phyloP scores from a whole-genome alignment of 2,113 vertebrate species.

The Corvus moneduloides region DNA sequence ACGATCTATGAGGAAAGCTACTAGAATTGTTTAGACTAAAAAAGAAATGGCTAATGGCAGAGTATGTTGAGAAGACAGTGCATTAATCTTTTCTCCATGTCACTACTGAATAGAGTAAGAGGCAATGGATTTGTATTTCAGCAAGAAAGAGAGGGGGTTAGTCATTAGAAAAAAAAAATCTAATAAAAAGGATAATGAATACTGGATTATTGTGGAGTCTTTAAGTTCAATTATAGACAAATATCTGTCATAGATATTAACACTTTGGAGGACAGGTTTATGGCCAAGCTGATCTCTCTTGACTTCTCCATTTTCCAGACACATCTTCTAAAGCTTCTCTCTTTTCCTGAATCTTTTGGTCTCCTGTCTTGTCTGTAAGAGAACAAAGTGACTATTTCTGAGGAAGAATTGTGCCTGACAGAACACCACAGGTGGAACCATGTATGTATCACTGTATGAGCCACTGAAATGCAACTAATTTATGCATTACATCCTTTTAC shows the following conservation, averaged over 20 bases:
- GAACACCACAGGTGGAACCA: neutral
- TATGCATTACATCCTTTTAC: neutral
- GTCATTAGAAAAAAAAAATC: neutral
- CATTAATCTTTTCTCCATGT: neutral
- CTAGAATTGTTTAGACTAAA: neutral
- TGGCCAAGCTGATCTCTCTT: neutral
- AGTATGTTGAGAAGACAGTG: neutral
- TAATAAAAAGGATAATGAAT: neutral
- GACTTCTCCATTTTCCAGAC: neutral
- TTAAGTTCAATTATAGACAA: neutral
- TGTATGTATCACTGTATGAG: neutral
- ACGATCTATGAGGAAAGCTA: neutral
- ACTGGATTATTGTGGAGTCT: neutral
- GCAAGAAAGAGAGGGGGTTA: neutral
- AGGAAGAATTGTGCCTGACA: neutral
- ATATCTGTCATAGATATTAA: neutral
- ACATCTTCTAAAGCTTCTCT: neutral
- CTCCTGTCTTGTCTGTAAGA: neutral
- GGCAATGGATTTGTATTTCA: neutral
- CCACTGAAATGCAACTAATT: neutral
- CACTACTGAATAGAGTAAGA: neutral
- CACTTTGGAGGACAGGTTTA: neutral
- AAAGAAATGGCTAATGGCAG: neutral
- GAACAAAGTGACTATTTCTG: neutral
- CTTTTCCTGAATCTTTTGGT: neutral